Evolutionary conservation across 1,140 invertebrate species (phyloP).

Genomic region (Chironomus striatipennis): DNA sequence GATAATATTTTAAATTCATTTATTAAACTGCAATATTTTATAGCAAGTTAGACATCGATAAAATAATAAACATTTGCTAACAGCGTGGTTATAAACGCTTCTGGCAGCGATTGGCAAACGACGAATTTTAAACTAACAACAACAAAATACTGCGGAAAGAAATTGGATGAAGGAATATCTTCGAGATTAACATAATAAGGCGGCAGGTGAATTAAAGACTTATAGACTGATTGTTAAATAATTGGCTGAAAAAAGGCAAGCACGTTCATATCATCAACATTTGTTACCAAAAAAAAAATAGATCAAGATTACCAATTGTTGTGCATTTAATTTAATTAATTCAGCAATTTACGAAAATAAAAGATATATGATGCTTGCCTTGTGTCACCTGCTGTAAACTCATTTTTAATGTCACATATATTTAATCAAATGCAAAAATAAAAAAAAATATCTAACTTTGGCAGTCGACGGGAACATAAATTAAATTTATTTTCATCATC

Average conservation of each 20-base stretch:
- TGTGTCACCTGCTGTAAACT: not conserved
- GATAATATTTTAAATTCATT: constrained; percentile 4
- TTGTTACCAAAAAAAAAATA: not conserved
- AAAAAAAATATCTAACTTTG: not conserved
- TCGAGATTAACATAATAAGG: not conserved
- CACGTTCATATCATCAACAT: not conserved
- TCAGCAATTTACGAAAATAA: not conserved
- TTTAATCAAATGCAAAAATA: constrained; percentile 5
- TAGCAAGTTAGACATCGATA: not conserved
- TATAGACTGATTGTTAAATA: not conserved
- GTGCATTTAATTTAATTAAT: constrained; percentile 15
- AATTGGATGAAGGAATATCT: not conserved
- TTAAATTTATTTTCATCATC: not conserved
- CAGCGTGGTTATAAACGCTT: not conserved
- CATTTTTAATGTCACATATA: not conserved
- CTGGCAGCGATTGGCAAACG: not conserved
- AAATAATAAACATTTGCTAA: constrained; percentile 15
- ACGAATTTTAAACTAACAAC: not conserved
- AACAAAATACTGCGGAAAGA: not conserved
- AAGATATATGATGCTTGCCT: not conserved
- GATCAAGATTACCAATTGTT: not conserved
- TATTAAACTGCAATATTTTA: not conserved
- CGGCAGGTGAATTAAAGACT: not conserved
- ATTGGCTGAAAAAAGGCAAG: not conserved
- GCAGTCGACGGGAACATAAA: not conserved